Conservation (phyloP, 2,888 invertebrate genomes). For the Dorcus hopei region DNA sequence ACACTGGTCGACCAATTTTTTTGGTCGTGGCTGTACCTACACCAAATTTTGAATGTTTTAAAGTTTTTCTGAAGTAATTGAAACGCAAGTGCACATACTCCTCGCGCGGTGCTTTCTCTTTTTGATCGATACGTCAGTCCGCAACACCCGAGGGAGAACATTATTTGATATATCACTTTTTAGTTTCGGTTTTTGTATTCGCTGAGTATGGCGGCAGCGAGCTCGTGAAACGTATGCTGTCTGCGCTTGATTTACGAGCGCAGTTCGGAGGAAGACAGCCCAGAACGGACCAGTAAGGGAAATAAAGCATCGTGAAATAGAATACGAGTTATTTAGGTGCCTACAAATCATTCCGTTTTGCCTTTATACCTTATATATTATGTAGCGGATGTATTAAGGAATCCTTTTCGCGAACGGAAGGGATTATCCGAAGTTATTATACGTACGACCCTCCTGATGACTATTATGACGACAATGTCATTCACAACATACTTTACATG, state of each 20-base stretch:
- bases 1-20: too few relatives aligned
- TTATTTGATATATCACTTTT: constrained; percentile 3
- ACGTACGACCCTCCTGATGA: neutral
- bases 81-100: too few relatives aligned
- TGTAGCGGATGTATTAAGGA: neutral
- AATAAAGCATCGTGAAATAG: constrained; percentile 49
- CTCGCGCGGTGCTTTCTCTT: neutral
- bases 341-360: constrained; percentile 44
- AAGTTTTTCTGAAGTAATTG: too few relatives aligned
- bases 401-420: neutral
- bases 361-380: constrained; percentile 3
- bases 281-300: constrained; percentile 39
- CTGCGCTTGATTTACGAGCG: constrained; percentile 44
- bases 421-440: neutral
- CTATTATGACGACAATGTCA: too few relatives aligned
- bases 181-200: constrained; percentile 16
- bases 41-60: too few relatives aligned
- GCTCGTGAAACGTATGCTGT: constrained; percentile 45
- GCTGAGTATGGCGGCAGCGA: constrained; percentile 26
- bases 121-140: neutral
- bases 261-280: constrained; percentile 30
- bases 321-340: constrained; percentile 49
- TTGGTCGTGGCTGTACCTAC: too few relatives aligned
- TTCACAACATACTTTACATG: too few relatives aligned
- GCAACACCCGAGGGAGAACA: neutral